Conservation (phyloP, 2,888 invertebrate genomes). For the Mesorhabditis belari region DNA sequence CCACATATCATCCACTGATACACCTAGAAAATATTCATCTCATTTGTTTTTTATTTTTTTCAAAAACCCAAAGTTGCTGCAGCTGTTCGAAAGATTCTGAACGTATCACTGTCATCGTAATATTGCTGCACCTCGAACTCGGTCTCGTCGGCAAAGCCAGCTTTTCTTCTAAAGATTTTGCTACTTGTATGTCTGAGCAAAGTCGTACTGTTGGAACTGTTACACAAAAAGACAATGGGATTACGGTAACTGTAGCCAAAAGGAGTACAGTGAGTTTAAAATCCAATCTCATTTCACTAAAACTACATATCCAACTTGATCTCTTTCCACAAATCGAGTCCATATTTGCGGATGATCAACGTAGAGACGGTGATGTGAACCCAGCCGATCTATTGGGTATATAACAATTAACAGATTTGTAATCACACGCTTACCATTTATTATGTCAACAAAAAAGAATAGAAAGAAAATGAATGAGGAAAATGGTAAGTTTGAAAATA, state of each 20-base stretch:
- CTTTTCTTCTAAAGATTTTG: constrained; percentile 27
- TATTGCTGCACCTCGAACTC: constrained; percentile 35
- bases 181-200: too few species aligned
- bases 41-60: not conserved
- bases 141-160: constrained; percentile 32
- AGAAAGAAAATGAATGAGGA: too few species aligned
- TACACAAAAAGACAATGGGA: too few species aligned
- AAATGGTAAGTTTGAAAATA: too few species aligned
- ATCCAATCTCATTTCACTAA: too few species aligned
- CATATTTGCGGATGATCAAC: constrained; percentile 32
- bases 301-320: too few species aligned
- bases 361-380: constrained; percentile 35
- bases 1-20: constrained; percentile 41
- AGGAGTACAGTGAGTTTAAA: too few species aligned
- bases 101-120: constrained; percentile 44
- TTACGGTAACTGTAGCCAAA: too few species aligned
- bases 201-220: too few species aligned
- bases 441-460: too few species aligned
- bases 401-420: not conserved
- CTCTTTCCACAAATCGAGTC: constrained; percentile 30
- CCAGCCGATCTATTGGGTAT: constrained; percentile 38
- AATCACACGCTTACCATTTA: too few species aligned
- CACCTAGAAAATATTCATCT: constrained; percentile 10
- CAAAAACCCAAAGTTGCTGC: constrained; percentile 29
- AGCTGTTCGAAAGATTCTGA: constrained; percentile 39